Conservation (phyloP, 2,113 vertebrate species). For the Strigops habroptila region DNA sequence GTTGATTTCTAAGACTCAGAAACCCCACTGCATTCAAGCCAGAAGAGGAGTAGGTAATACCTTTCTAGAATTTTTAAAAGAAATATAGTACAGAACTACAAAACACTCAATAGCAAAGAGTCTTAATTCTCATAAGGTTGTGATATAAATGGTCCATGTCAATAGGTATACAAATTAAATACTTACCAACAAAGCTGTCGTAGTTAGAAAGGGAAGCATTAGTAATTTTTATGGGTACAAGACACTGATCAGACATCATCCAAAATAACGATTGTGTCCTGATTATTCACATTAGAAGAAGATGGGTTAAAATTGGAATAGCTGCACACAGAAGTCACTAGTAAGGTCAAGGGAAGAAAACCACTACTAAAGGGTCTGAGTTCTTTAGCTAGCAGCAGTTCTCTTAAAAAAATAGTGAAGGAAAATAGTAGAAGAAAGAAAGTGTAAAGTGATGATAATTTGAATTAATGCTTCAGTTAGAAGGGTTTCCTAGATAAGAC, state of each 20-base stretch:
- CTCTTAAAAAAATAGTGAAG: neutral
- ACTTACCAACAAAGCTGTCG: neutral
- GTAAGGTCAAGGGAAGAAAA: neutral
- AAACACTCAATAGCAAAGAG: neutral
- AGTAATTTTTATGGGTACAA: neutral
- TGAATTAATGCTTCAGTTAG: neutral
- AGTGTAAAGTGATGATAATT: neutral
- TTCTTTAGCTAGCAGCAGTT: neutral
- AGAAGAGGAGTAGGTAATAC: neutral
- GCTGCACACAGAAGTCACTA: neutral
- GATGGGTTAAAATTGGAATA: neutral
- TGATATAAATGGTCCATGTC: neutral
- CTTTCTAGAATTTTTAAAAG: neutral
- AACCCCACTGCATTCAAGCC: neutral
- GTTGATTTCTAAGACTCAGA: neutral
- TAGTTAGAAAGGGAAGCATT: neutral
- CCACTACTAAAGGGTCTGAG: neutral
- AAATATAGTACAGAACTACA: neutral
- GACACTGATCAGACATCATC: neutral
- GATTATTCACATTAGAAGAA: neutral
- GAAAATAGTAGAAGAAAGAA: neutral
- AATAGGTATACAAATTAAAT: neutral
- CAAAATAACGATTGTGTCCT: neutral
- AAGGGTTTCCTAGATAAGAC: neutral
- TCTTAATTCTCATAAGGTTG: neutral